phyloP scores from a whole-genome alignment of 2,888 invertebrate species.

The Desoria tigrina region DNA sequence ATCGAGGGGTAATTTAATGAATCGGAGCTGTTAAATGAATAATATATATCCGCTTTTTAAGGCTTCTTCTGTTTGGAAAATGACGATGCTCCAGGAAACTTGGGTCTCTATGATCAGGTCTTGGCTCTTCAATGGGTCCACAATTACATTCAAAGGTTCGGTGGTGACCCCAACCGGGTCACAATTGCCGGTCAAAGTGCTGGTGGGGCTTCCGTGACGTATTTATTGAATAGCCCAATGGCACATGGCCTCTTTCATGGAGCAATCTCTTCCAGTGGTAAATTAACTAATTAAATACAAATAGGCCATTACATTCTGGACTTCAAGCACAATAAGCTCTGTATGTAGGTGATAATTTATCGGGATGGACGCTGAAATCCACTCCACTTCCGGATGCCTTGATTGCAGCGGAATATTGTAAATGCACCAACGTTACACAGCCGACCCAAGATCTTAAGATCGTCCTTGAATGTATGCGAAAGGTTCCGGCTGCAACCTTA shows the following conservation, averaged over 20 bases:
- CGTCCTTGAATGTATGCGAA: constrained; percentile 17
- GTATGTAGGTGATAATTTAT: constrained; percentile 17
- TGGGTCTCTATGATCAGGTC: constrained; percentile 21
- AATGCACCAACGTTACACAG: constrained; percentile 11
- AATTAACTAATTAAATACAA: too few relatives aligned
- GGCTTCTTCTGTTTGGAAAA: constrained; percentile 26
- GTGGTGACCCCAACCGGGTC: constrained; percentile 20
- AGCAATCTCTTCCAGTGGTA: constrained; percentile 19
- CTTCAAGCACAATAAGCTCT: too few relatives aligned
- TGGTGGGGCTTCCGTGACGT: constrained; percentile 22
- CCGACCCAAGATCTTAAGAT: neutral
- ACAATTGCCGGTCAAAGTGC: constrained; percentile 28
- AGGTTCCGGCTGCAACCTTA: constrained; percentile 4
- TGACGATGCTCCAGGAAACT: constrained; percentile 25
- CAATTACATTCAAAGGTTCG: constrained; percentile 19
- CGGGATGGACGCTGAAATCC: constrained; percentile 17
- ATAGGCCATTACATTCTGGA: too few relatives aligned
- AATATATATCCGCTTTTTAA: neutral
- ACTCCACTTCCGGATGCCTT: constrained; percentile 17
- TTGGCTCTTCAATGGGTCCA: constrained; percentile 21
- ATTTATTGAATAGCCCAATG: constrained; percentile 22
- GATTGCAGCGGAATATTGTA: constrained; percentile 2
- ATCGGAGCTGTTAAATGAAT: too few relatives aligned
- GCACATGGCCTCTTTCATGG: constrained; percentile 13
- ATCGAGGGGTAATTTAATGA: neutral